Evolutionary conservation across 2,888 invertebrate genomes (phyloP), one percentile per base, ranked within the genome.

Genomic region (Trissolcus brochymenae): DNA sequence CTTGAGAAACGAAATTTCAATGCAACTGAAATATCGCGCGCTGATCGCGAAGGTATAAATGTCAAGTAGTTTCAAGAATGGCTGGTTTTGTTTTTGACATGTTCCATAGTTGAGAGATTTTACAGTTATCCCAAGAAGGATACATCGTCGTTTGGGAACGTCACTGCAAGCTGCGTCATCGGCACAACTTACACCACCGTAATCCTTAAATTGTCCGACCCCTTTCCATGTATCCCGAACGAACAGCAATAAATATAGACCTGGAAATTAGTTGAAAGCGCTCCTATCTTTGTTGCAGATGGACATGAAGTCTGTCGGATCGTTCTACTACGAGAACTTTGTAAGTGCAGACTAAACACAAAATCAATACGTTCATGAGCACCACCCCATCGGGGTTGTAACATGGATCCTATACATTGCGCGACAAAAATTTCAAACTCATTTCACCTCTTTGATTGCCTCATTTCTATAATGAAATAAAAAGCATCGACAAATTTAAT

Each of bases 301-400:
- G 96, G 96, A 96, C 93, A 95, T 96, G 94, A 96, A 96, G 94
- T 95, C 95, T 92, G 95, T 96, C 93, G 96, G 96, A 91, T 95
- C 95, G 91, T 95, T 95, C 95, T 96, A 96, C 94, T 96, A 96
- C 92, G 96, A 96, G 92, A 96, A 95, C 93, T 96, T 96, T 93
- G 96, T 96, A 94, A 96, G 96, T 96, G 94, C 91, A 85, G 86
- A 84, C 81, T 66, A 82, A 82, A 80, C 76, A 68, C 74, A 75
- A 75, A 79, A 78, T 74, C 74, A 79, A 79, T 72, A 78, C 55
- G 51, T 61, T 74, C 68, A 68, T 68, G 46, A 60, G 65, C 66
- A 74, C 35, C 35, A 35, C 54, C 60, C 55, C 65, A 61, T 50
- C 68, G 64, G 57, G 29, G 54, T 65, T 59, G 54, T 60, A 49